Conservation (phyloP, 2,888 invertebrate species). For the Macropis europaea region DNA sequence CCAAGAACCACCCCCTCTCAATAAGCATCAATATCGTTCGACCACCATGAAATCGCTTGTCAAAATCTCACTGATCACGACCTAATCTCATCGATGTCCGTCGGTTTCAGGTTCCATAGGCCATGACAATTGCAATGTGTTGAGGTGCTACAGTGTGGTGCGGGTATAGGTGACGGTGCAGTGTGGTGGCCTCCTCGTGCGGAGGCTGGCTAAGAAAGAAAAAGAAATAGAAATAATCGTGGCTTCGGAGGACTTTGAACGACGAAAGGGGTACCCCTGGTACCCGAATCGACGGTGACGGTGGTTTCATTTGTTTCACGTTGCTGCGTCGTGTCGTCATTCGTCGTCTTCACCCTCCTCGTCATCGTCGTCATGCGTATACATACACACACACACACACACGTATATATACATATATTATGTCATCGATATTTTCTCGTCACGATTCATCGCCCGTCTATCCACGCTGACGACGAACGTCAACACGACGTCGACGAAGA, state of each 20-base stretch:
- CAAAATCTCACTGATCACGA: no score
- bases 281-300: constrained; percentile 45
- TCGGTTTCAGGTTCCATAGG: constrained; percentile 86
- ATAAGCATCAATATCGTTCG: no score
- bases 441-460: constrained; percentile 23
- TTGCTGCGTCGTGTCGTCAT: constrained; percentile 57
- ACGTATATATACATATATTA: no score
- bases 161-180: constrained; percentile 71
- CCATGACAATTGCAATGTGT: constrained; percentile 87
- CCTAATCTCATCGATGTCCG: no score
- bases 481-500: constrained; percentile 70
- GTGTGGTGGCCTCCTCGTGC: constrained; percentile 62
- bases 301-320: constrained; percentile 50
- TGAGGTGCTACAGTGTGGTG: constrained; percentile 78
- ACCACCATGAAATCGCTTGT: no score
- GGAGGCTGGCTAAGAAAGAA: constrained; percentile 62
- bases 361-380: constrained; percentile 19
- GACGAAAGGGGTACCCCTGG: constrained; percentile 23
- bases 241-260: constrained; percentile 36
- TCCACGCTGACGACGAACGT: constrained; percentile 60
- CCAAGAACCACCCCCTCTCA: no score
- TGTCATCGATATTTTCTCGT: constrained; percentile 25
- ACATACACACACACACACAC: no score
- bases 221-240: constrained; percentile 52
- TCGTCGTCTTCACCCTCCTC: constrained; percentile 46